These are phyloP conservation scores for Drosophila pseudoananassae DNA, from an alignment of 1,140 invertebrate genomes.

Conservation along the genomic window DNA sequence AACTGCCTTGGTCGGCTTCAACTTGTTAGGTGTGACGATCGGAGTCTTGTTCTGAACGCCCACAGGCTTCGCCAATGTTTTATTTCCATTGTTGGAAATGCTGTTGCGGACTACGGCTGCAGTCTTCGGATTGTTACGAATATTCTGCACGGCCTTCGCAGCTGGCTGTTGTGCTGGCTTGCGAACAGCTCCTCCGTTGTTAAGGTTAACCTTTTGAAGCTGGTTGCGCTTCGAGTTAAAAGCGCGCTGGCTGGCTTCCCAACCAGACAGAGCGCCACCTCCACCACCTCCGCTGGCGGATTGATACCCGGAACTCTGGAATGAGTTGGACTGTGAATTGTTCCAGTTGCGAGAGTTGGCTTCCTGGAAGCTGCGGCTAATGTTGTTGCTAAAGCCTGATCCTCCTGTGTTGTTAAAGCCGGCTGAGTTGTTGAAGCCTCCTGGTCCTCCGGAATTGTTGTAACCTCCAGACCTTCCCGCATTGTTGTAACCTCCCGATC, in stretches of 20 bases:
- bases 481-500: background rate
- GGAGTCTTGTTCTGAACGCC: background rate
- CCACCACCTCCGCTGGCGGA: conserved; percentile 1
- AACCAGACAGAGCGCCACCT: background rate
- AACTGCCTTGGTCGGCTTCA: background rate
- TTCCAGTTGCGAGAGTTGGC: conserved; percentile 33
- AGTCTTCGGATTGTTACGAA: conserved; percentile 25
- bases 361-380: conserved; percentile 31
- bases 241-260: conserved; percentile 38
- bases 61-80: background rate
- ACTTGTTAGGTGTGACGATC: background rate
- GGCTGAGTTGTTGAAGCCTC: conserved; percentile 14
- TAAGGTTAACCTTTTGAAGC: conserved; percentile 25
- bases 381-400: conserved; percentile 36
- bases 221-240: conserved; percentile 37
- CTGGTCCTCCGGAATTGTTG: background rate
- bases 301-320: conserved; percentile 23
- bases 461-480: background rate
- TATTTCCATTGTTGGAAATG: conserved; percentile 9
- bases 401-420: conserved; percentile 6
- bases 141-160: conserved; percentile 19
- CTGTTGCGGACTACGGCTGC: conserved; percentile 9
- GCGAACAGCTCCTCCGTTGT: conserved; percentile 28
- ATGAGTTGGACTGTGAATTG: conserved; percentile 16
- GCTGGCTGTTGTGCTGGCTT: conserved; percentile 17